Base-by-base conservation (phyloP, 23 tunicate species). In the Diplosoma virens region DNA sequence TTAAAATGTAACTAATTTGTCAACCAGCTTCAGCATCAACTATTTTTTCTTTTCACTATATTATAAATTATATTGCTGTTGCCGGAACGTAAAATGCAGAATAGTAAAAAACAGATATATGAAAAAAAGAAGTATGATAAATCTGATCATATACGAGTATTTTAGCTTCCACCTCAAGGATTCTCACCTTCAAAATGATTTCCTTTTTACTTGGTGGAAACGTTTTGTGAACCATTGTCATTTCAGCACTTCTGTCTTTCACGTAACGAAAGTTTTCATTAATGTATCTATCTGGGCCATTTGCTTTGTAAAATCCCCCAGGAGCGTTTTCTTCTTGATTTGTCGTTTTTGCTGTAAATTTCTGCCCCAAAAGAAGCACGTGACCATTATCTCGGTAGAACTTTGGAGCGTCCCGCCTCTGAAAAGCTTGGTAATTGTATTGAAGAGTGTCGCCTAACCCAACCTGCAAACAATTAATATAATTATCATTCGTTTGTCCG, bases 381-480 rank as follows among this genome's bases (percentile, higher is more conserved):
- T 82, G 73, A 33, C 96, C 96, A 58, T 89, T 87, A 58, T 70
- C 59, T 82, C 47, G 48, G 58, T 89, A 89, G 54, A 76, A 73
- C 65, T 67, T 27, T 27, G 96, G 96, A 25, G 83, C 46, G 20
- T 81, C 77, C 30, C 67, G 83, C 25, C 79, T 77, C 56, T 76
- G 79, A 58, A 66, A 76, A 5, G 76, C 86, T 71, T 89, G 79
- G 84, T 89, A 74, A 76, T 89, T 82, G 83, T 77, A 89, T 33
- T 89, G 96, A 5, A 70, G 77, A 17, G 88, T 89, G 52, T 77
- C 83, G 34, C 84, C 96, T 22, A 89, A 68, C 17, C 96, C 96
- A 71, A 89, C 52, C 96, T 89, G 70, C 16, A 64, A n/a, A n/a
- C n/a, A n/a, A n/a, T 46, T 20, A 33, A 36, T 45, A 45, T n/a